Base-by-base conservation (phyloP, 2,797 vertebrate species). In the Gymnothorax reevesii region DNA sequence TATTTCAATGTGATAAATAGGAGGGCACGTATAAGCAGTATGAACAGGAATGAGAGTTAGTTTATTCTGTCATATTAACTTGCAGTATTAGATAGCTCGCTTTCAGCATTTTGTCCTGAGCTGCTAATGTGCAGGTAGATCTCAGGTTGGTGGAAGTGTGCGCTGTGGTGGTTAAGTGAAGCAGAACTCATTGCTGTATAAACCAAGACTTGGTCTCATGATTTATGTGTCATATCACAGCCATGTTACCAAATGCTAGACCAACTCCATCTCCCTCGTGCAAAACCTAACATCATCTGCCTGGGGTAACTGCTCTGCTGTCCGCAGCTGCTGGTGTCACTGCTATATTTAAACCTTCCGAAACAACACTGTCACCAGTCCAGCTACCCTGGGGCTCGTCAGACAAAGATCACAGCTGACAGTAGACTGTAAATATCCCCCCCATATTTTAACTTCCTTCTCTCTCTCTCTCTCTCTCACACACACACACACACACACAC, bases 321-420 rank as follows among this genome's bases (percentile, higher is more conserved):
- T 88, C 83, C 88, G 88, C 91, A 89, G 89, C 90, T 90, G 88
- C 86, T 89, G 69, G 17, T 85, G 86, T 88, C 86, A 88, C 27
- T 25, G 54, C 88, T 89, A 89, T 89, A 86, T 85, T 73, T 87
- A 89, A 86, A 87, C 82, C 82, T 77, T 27, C 33, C 83, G 42
- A 64, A 42, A 27, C 42, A 77, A 84, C 84, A 83, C 57, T 82
- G 84, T 69, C 69, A 49, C 25, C 1, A 27, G 42, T 79, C 62
- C 55, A 57, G 10, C 54, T 42, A 33, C 77, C 64, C 85, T 77
- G 88, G 87, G 86, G 69, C 71, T 84, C 25, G 88, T 13, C 85
- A 84, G n/a, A 12, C 60, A 83, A 84, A 83, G 71, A 79, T 33
- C n/a, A 8, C 1, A 9, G 73, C 82, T 89, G 88, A 83, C 86